Conservation (phyloP, 1,140 invertebrate species). For the Metopolophium dirhodum region DNA sequence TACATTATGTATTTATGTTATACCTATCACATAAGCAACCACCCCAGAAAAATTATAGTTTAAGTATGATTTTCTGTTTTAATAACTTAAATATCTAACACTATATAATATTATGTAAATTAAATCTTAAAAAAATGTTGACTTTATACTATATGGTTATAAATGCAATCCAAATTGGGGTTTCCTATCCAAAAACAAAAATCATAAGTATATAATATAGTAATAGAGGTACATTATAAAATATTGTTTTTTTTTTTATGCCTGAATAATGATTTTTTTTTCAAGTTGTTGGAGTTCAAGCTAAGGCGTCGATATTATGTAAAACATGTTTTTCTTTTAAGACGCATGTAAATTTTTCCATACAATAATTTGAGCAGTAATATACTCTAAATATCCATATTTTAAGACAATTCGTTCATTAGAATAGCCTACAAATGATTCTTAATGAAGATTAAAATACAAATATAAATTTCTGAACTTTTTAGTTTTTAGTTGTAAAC, state of each 20-base stretch:
- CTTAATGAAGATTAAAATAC: slow-evolving; percentile 8
- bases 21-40: neutral
- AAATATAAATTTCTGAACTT: neutral
- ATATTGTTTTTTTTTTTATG: no score
- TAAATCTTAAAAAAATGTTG: no score
- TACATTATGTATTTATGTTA: neutral
- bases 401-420: slow-evolving; percentile 20
- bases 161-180: no score
- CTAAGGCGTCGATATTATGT: neutral
- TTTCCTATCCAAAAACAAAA: no score
- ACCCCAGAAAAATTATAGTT: neutral
- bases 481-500: neutral
- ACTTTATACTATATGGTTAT: no score
- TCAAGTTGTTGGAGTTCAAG: neutral
- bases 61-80: neutral
- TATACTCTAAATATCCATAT: neutral
- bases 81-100: neutral
- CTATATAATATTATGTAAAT: neutral
- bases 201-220: no score
- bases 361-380: neutral
- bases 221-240: no score
- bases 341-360: neutral
- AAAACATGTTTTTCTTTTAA: neutral
- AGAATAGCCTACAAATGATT: neutral
- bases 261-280: neutral